A percentile compares a stretch with the other conserved stretches of the same genome.
Evolutionary conservation across 2,113 vertebrate genomes (phyloP).

Genomic region (Athene cunicularia): DNA sequence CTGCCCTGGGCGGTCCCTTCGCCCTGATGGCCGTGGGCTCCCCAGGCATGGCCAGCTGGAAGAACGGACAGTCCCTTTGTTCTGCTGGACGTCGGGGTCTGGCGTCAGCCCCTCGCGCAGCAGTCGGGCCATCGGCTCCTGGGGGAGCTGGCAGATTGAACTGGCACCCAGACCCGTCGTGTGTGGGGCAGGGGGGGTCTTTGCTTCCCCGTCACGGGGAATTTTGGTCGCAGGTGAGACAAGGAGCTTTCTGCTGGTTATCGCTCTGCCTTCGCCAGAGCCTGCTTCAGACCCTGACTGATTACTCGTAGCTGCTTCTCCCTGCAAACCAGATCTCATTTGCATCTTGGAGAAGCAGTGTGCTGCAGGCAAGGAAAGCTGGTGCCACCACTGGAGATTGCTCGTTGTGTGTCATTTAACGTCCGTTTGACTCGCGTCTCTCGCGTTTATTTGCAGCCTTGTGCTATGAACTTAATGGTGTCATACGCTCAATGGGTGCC

Average conservation of each 20-base stretch:
- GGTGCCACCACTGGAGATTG: neutral
- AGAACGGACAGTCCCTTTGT: neutral
- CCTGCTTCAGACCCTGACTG: neutral
- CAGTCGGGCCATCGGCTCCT: rapidly evolving
- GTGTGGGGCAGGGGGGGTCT: rapidly evolving
- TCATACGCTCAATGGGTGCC: rapidly evolving
- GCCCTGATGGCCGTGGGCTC: neutral
- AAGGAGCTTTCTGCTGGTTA: neutral
- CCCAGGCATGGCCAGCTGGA: rapidly evolving
- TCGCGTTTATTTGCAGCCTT: rapidly evolving
- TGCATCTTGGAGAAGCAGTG: neutral
- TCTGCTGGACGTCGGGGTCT: neutral
- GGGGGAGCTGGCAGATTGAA: neutral
- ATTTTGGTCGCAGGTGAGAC: neutral
- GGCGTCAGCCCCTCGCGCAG: rapidly evolving
- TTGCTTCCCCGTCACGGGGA: neutral
- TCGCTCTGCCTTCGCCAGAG: neutral
- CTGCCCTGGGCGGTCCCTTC: too few species aligned
- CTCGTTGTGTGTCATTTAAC: rapidly evolving
- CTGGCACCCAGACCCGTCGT: rapidly evolving
- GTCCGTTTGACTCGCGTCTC: rapidly evolving
- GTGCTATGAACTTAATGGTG: rapidly evolving
- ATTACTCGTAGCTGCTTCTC: neutral
- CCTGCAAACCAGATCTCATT: neutral
- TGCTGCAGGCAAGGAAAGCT: neutral